These are phyloP conservation scores for Zootoca vivipara DNA, from an alignment of 2,113 vertebrate species.

Conservation along the genomic window DNA sequence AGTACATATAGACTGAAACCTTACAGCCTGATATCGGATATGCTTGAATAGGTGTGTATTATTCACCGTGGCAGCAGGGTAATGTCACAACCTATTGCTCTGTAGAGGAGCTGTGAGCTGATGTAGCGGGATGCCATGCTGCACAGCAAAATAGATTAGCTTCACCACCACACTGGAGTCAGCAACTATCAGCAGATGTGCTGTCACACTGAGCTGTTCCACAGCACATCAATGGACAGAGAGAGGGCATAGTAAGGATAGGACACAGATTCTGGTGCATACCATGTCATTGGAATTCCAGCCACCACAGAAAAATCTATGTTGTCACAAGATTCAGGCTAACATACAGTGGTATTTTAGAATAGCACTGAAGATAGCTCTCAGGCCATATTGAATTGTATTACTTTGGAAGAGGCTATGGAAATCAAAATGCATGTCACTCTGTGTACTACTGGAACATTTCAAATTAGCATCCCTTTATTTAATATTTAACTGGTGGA, in stretches of 20 bases:
- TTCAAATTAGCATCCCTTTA: neutral
- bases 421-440: neutral
- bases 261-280: no score
- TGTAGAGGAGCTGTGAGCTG: neutral
- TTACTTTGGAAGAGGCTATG: neutral
- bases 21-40: neutral
- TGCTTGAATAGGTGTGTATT: neutral
- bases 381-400: neutral
- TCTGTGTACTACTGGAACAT: neutral
- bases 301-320: neutral
- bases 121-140: neutral
- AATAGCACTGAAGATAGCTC: neutral
- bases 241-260: neutral
- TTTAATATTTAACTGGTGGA: neutral
- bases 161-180: neutral
- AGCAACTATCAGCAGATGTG: neutral
- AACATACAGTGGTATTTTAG: neutral
- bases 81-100: neutral
- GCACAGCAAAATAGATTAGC: neutral
- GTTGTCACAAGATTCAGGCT: neutral
- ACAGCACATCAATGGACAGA: neutral
- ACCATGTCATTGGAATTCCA: neutral
- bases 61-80: neutral
- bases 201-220: neutral
- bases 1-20: neutral